These are phyloP conservation scores for Microchirus variegatus DNA, from an alignment of 2,797 vertebrate species.

Conservation along the genomic window DNA sequence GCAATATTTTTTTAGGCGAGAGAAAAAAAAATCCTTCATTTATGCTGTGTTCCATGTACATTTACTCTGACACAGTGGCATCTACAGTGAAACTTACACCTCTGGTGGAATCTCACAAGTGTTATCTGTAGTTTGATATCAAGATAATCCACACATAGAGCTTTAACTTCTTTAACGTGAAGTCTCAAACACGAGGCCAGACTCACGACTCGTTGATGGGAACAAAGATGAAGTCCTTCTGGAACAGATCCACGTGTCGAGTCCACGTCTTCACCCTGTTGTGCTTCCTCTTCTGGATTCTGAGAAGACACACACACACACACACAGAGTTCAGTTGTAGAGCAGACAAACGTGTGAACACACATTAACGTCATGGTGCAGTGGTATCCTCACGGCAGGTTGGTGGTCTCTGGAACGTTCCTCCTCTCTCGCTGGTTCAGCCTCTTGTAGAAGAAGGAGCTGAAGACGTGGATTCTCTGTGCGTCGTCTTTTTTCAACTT, in stretches of 20 bases:
- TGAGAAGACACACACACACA: constrained; percentile 51
- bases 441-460: constrained; percentile 98
- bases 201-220: constrained; percentile 99
- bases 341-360: neutral
- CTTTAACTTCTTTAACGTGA: no score
- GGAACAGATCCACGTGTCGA: constrained; percentile 96
- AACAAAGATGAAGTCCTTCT: constrained; percentile 99
- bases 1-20: no score
- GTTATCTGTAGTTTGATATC: no score
- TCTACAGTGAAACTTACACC: no score
- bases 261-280: constrained; percentile 98
- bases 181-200: no score
- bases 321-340: accelerated
- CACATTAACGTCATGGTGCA: neutral
- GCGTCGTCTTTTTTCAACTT: constrained; percentile 94
- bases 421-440: constrained; percentile 96
- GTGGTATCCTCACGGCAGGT: constrained; percentile 87
- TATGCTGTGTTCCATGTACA: no score
- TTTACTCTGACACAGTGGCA: no score
- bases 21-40: no score
- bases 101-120: no score
- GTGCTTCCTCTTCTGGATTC: constrained; percentile 94
- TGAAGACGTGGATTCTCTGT: constrained; percentile 94
- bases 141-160: no score
- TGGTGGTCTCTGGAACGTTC: constrained; percentile 84